A percentile compares a stretch with the other conserved stretches of the same genome.
Conservation (phyloP, 2,888 invertebrate genomes). For the Synergus laeviventris region DNA sequence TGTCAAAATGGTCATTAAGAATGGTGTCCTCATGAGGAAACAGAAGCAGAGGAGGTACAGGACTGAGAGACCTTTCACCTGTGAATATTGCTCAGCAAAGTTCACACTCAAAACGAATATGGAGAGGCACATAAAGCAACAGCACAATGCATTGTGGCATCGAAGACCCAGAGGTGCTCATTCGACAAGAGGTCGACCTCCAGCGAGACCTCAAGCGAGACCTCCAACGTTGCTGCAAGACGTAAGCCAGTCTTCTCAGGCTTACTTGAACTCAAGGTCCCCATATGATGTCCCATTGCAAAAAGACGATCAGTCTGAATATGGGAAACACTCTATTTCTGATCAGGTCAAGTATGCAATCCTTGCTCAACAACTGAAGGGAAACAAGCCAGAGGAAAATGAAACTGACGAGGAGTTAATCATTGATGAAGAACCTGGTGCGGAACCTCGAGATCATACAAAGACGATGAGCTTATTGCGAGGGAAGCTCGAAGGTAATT, state of each 20-base stretch:
- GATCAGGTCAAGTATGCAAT: slow-evolving; percentile 87
- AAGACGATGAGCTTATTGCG: slow-evolving; percentile 66
- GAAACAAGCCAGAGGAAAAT: slow-evolving; percentile 78
- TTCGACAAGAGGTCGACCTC: slow-evolving; percentile 77
- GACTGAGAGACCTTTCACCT: slow-evolving; percentile 93
- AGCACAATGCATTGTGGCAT: slow-evolving; percentile 94
- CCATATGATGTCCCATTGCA: slow-evolving; percentile 8
- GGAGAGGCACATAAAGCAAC: slow-evolving; percentile 96
- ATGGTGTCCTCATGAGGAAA: slow-evolving; percentile 93
- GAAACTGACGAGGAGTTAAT: slow-evolving; percentile 83
- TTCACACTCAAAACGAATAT: slow-evolving; percentile 96
- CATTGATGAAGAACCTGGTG: slow-evolving; percentile 81
- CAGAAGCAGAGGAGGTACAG: slow-evolving; percentile 93
- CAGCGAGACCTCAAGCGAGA: slow-evolving; percentile 74
- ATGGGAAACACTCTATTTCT: slow-evolving; percentile 75
- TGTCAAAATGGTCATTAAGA: slow-evolving; percentile 93
- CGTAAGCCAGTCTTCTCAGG: slow-evolving; percentile 49
- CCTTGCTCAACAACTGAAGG: slow-evolving; percentile 86
- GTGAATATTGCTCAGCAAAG: slow-evolving; percentile 92
- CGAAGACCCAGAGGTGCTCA: slow-evolving; percentile 83
- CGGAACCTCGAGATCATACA: slow-evolving; percentile 52
- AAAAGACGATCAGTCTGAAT: slow-evolving; percentile 10
- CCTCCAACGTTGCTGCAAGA: slow-evolving; percentile 64
- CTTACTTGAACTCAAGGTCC: not conserved
- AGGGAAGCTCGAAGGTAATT: slow-evolving; percentile 65